Percentiles rank a stretch among this genome's conserved stretches.
Evolutionary conservation across 2,888 invertebrate species (phyloP).

Genomic region (Hydropsyche betteni): DNA sequence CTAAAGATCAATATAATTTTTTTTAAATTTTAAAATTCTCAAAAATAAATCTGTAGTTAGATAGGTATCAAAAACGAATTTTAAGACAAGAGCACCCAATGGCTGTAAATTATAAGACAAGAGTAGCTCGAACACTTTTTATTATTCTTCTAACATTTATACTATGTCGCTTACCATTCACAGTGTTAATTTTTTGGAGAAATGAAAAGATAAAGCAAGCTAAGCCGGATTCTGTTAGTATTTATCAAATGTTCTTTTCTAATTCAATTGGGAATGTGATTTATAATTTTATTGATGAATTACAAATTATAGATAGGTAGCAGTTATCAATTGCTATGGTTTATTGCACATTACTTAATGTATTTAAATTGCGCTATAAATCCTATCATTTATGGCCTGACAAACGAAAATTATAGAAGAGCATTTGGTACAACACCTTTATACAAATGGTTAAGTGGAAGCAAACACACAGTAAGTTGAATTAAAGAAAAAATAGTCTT

Average conservation of each 20-base stretch:
- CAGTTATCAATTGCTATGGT: constrained; percentile 71
- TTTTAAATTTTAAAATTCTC: constrained; percentile 55
- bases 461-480: constrained; percentile 22
- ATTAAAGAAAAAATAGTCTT: too few relatives aligned
- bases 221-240: constrained; percentile 62
- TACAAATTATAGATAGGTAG: constrained; percentile 63
- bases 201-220: constrained; percentile 61
- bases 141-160: constrained; percentile 74
- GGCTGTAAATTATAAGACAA: constrained; percentile 71
- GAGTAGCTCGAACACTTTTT: constrained; percentile 76
- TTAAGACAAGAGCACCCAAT: constrained; percentile 70
- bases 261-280: too few relatives aligned
- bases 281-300: constrained; percentile 49
- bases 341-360: constrained; percentile 74
- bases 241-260: not conserved
- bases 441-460: constrained; percentile 59
- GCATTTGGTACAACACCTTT: constrained; percentile 70
- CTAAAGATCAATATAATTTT: constrained; percentile 30
- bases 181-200: constrained; percentile 73
- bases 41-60: constrained; percentile 65
- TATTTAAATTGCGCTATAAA: constrained; percentile 78
- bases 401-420: constrained; percentile 73
- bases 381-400: constrained; percentile 80
- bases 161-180: constrained; percentile 77
- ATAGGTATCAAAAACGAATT: constrained; percentile 71